Evolutionary conservation across 2,797 vertebrate species (phyloP).

Genomic region (Argya squamiceps): DNA sequence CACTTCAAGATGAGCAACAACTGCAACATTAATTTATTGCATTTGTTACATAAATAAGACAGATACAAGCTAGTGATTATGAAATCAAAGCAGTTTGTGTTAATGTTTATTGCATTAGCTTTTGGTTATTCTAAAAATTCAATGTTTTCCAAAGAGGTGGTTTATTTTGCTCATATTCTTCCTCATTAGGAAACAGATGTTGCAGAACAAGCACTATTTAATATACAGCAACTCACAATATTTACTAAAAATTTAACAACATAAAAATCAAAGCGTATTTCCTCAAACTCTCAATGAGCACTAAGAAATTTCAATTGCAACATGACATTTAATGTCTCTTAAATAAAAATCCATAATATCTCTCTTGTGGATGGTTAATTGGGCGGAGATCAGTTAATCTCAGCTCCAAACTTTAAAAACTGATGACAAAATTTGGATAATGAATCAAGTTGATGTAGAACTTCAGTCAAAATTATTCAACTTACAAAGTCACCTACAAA

Average conservation of each 20-base stretch:
- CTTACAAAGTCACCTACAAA: neutral
- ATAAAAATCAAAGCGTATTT: neutral
- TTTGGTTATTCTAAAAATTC: conserved; percentile 16
- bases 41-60: neutral
- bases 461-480: neutral
- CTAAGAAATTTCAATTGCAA: neutral
- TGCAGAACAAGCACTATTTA: neutral
- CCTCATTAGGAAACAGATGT: conserved; percentile 6
- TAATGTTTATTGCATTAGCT: neutral
- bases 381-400: neutral
- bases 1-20: neutral
- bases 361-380: neutral
- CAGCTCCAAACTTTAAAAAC: neutral
- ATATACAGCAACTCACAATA: neutral
- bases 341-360: neutral
- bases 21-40: neutral
- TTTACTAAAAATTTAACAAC: neutral
- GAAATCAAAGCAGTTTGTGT: neutral
- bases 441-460: neutral
- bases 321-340: neutral
- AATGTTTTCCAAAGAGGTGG: neutral
- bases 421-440: neutral
- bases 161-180: neutral
- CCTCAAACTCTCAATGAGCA: neutral
- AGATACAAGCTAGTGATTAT: neutral